phyloP scores from a whole-genome alignment of 2,113 vertebrate species.

The Todiramphus saurophagus region DNA sequence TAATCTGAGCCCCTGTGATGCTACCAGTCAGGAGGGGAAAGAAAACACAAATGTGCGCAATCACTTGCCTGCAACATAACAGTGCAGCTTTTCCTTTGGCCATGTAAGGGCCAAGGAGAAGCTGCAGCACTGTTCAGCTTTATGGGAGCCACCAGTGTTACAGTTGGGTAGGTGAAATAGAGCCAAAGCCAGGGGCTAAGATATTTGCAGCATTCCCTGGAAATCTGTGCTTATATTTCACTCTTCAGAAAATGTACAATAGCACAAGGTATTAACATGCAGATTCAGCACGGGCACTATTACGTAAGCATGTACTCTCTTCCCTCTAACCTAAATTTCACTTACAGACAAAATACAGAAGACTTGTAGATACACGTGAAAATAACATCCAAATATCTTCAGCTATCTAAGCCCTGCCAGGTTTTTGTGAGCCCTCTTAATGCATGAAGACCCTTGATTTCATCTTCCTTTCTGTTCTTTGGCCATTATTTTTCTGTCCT shows the following conservation, averaged over 20 bases:
- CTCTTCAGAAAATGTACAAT: background rate
- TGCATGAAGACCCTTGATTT: background rate
- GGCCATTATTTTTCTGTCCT: background rate
- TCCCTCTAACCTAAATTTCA: constrained; percentile 13
- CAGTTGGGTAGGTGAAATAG: background rate
- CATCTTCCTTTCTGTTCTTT: background rate
- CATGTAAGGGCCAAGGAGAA: background rate
- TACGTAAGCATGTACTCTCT: background rate
- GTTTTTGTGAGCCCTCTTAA: background rate
- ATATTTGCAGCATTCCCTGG: background rate
- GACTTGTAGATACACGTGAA: background rate
- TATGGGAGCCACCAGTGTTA: background rate
- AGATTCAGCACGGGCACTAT: background rate
- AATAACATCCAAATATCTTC: background rate
- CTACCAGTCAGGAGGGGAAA: background rate
- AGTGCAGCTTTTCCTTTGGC: background rate
- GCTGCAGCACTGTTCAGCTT: background rate
- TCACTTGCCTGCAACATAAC: background rate
- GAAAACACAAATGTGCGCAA: background rate
- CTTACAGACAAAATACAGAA: background rate
- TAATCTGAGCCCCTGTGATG: background rate
- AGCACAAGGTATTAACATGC: background rate
- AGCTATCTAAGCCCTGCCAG: background rate
- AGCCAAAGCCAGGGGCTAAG: background rate
- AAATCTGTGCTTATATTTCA: background rate